A percentile compares a stretch with the other conserved stretches of the same genome.
Conservation (phyloP, 2,888 invertebrate species). For the Rhorus exstirpatorius region DNA sequence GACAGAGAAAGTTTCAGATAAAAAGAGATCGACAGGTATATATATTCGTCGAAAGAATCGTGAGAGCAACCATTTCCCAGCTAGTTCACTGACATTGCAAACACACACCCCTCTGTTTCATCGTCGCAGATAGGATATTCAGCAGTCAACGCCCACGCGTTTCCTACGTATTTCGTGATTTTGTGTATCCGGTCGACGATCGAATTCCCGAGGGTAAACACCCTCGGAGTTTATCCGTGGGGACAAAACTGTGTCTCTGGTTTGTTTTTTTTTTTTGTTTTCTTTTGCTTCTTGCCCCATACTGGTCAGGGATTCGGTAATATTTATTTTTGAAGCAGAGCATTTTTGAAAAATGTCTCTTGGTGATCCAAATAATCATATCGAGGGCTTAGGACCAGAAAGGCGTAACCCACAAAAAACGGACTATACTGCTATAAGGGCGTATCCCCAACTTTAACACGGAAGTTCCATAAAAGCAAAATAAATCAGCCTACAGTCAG, state of each 20-base stretch:
- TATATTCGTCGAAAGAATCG: constrained; percentile 27
- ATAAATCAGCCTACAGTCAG: no score
- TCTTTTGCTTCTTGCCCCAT: no score
- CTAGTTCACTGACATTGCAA: constrained; percentile 8
- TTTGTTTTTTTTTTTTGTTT: no score
- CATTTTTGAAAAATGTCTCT: no score
- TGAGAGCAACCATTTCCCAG: not conserved
- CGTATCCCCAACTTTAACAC: no score
- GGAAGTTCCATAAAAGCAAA: no score
- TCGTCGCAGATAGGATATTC: constrained; percentile 15
- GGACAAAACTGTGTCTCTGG: constrained; percentile 24
- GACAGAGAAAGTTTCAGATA: no score
- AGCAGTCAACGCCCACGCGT: not conserved
- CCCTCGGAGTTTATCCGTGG: constrained; percentile 7
- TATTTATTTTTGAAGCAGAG: constrained; percentile 14
- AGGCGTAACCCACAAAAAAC: no score
- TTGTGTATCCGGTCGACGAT: constrained; percentile 21
- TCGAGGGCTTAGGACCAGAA: no score
- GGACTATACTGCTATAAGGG: no score
- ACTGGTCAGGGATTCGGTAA: not conserved
- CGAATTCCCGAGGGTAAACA: constrained; percentile 44
- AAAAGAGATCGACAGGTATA: constrained; percentile 19
- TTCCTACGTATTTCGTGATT: constrained; percentile 22
- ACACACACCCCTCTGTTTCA: constrained; percentile 18
- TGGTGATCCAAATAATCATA: no score